A percentile compares a stretch with the other conserved stretches of the same genome.
Evolutionary conservation across 53 echinoderm and acorn worm species (phyloP).

Genomic region (Apostichopus leukothele): DNA sequence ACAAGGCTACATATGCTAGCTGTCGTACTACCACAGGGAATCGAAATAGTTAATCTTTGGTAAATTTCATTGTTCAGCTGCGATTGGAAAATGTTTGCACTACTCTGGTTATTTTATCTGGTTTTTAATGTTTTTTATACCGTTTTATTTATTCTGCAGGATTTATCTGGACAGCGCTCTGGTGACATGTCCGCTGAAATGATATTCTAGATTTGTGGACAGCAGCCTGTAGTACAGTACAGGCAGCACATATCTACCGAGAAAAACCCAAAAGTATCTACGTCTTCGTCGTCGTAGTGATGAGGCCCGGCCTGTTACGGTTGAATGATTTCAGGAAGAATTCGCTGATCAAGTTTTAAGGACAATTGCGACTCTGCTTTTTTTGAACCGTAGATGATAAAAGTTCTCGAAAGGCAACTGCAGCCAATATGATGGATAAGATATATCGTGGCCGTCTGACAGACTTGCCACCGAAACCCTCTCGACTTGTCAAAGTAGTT

Average conservation of each 20-base stretch:
- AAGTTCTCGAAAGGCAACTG: conserved; percentile 17
- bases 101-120: too few species aligned
- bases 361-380: neutral
- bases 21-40: too few species aligned
- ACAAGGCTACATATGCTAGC: too few species aligned
- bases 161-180: neutral
- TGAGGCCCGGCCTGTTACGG: neutral
- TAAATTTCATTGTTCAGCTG: too few species aligned
- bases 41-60: too few species aligned
- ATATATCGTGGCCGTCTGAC: conserved; percentile 79
- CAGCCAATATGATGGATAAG: conserved; percentile 78
- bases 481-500: conserved; percentile 89
- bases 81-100: too few species aligned
- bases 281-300: neutral
- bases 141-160: too few species aligned
- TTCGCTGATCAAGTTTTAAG: neutral
- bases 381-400: conserved; percentile 1
- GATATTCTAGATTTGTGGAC: neutral
- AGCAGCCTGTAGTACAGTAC: neutral
- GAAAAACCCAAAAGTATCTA: neutral
- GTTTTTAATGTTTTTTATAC: too few species aligned
- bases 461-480: conserved; percentile 80
- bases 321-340: neutral
- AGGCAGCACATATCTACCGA: neutral
- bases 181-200: neutral